A percentile compares a stretch with the other conserved stretches of the same genome.
These are phyloP conservation scores for Apus apus DNA, from an alignment of 2,113 vertebrate genomes.

Conservation along the genomic window DNA sequence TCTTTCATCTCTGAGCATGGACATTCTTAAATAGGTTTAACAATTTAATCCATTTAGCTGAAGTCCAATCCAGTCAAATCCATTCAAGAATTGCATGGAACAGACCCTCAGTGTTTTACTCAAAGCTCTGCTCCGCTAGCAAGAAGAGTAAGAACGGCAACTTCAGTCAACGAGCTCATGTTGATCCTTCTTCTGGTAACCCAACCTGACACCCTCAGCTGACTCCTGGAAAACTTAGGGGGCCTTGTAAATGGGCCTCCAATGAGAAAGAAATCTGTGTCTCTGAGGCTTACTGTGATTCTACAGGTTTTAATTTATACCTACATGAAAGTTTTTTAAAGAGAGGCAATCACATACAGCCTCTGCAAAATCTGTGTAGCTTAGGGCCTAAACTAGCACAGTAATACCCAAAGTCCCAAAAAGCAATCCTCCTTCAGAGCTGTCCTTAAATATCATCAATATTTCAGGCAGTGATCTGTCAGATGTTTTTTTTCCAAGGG, in stretches of 20 bases:
- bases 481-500: neutral
- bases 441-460: neutral
- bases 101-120: constrained; percentile 48
- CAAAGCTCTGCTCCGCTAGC: neutral
- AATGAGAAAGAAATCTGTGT: neutral
- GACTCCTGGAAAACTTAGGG: neutral
- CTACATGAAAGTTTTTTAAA: neutral
- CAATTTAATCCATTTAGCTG: constrained; percentile 64
- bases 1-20: constrained; percentile 38
- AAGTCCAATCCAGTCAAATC: constrained; percentile 50
- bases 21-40: constrained; percentile 58
- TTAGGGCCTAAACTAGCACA: neutral
- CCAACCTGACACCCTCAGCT: neutral
- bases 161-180: neutral
- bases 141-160: neutral
- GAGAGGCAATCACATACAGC: neutral
- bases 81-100: constrained; percentile 50
- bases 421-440: neutral
- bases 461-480: neutral
- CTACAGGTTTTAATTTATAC: neutral
- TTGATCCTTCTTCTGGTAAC: neutral
- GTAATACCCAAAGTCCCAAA: neutral
- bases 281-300: neutral
- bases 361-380: neutral
- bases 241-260: neutral